Evolutionary conservation across 2,888 invertebrate species (phyloP).

Genomic region (Dasysyrphus tricinctus): DNA sequence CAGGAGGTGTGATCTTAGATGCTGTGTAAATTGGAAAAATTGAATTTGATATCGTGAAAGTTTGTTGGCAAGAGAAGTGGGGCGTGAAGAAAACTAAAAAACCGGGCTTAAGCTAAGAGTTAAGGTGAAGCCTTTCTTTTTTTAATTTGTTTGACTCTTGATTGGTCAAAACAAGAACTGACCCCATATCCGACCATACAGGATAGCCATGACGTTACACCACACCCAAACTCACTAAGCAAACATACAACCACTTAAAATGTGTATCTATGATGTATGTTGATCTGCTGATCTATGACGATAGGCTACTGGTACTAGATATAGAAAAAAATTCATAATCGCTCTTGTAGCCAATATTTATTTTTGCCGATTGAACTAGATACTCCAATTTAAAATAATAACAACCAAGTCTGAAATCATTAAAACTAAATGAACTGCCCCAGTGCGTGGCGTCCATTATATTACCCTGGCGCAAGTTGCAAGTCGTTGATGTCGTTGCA

Average conservation of each 20-base stretch:
- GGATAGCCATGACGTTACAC: not conserved
- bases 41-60: too few species aligned
- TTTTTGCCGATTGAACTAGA: conserved; percentile 72
- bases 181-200: not conserved
- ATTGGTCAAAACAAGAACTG: not conserved
- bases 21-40: too few species aligned
- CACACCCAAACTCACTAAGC: not conserved
- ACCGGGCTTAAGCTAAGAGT: too few species aligned
- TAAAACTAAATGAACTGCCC: conserved; percentile 74
- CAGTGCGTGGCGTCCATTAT: conserved; percentile 58
- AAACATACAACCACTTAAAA: not conserved
- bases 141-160: not conserved
- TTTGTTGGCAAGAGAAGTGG: too few species aligned
- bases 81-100: too few species aligned
- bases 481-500: conserved; percentile 18
- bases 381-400: conserved; percentile 75
- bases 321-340: conserved; percentile 32
- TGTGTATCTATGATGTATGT: not conserved
- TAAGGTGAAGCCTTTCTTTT: not conserved
- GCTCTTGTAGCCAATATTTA: conserved; percentile 57
- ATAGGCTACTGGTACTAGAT: not conserved
- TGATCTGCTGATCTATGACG: not conserved
- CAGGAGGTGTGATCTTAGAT: too few species aligned
- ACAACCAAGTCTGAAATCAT: conserved; percentile 70
- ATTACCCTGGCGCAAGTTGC: conserved; percentile 39